Base-by-base conservation (phyloP, 1,140 invertebrate genomes). In the Drosophila ogumai region DNA sequence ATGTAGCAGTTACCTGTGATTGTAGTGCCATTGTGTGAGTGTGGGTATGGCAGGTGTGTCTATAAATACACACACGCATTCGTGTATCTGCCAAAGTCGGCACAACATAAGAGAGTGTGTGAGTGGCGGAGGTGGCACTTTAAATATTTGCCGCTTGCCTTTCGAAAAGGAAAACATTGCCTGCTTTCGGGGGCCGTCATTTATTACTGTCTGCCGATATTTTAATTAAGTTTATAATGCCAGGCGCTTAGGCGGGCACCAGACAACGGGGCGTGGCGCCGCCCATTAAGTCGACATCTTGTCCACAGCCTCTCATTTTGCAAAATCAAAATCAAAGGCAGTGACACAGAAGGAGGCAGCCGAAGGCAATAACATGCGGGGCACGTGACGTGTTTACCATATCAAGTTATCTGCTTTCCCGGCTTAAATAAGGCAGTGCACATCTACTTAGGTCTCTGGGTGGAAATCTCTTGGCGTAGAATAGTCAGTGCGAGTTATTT, bases 1-100 rank as follows among this genome's bases (percentile, higher is more conserved):
- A 88, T 88, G 84, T 88, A 88, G 80, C 85, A 81, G 84, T 88
- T 88, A 88, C 84, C 84, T 90, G 85, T 90, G 85, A 88, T 90
- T 90, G 84, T 84, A 68, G 66, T 67, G 19, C 75, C 49, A 54
- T 58, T 43, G 41, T 59, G 59, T 34, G 58, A 32, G 43, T 72
- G 47, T 43, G 44, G 13, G 22, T 56, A 10, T n/a, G 34, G 17
- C 15, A 47, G 31, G 43, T 43, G 41, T 52, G 59, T 59, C 56
- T 73, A 77, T 65, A 76, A 73, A 77, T 73, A 56, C 74, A 54
- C 57, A 68, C 63, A 63, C 49, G 40, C 36, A 19, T 6, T 41
- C 31, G n/a, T 32, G 19, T 50, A 79, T 78, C 63, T 61, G 66
- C 49, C 40, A 72, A 52, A 43, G 52, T 38, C 49, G 15, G 61